Evolutionary conservation across 2,888 invertebrate species (phyloP), one percentile per base, ranked within the genome.

Genomic region (Nemotelus pantherinus): DNA sequence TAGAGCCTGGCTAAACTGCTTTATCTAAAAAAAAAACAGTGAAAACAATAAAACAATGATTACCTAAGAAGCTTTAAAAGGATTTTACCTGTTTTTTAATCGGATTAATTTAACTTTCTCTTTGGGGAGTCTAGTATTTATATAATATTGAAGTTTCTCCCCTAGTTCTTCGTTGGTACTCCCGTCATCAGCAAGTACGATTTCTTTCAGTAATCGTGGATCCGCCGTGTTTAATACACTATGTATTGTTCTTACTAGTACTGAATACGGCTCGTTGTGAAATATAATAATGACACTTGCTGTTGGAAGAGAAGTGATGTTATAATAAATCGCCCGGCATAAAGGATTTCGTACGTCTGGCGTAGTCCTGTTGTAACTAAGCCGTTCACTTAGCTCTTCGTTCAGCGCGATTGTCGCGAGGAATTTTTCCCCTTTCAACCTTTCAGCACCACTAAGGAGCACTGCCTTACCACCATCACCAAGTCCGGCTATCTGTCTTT

Each of bases 141-240:
- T 89, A 85, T 97, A 98, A 84, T 94, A 91, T 81, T 93, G 92
- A 75, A 97, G 88, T 82, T 93, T 92, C 77, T 90, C 93, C 83
- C 92, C 92, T 80, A 94, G 88, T 82, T 90, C 94, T 82, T 85
- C 90, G 88, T 94, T 90, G 57, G 95, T 94, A 81, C 97, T 97
- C 86, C 92, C 93, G 87, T 99, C 98, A 85, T 99, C 98, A n/a
- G 98, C 93, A 7, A 99, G 88, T 83, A 99, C 94, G 78, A 99
- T 94, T 88, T 99, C 98, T 85, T 95, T 93, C 10, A 99, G 80
- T 53, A 86, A 82, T 78, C 89, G 85, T 4, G 89, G 85, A 41
- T 93, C 93, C 58, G 93, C 91, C 58, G 92, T 88, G 83, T 92
- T 92, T 7, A 94, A 85, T 0, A 94, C 93, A 83, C 93, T 93